phyloP scores from a whole-genome alignment of 2,113 vertebrate species.

The Nettapus auritus region DNA sequence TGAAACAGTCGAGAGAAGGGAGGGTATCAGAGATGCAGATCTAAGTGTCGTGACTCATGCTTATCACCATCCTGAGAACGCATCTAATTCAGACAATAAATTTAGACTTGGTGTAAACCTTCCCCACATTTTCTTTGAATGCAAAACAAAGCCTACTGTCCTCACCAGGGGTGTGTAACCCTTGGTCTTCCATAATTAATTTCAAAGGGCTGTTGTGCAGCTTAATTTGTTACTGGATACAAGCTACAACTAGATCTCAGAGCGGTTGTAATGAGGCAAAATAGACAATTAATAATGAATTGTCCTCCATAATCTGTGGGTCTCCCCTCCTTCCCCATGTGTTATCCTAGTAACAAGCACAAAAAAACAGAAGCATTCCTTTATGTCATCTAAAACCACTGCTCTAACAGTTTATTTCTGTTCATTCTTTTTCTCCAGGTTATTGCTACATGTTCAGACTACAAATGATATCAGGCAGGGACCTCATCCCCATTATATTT shows the following conservation, averaged over 20 bases:
- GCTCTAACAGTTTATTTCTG: not conserved
- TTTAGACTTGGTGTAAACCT: slow-evolving; percentile 14
- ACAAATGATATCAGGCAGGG: not conserved
- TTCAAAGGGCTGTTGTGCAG: not conserved
- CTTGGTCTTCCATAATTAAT: fast-evolving
- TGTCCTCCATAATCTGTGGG: not conserved
- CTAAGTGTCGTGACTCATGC: not conserved
- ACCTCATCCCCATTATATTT: not conserved
- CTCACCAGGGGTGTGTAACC: not conserved
- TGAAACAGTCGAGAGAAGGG: not conserved
- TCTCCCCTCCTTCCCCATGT: not conserved
- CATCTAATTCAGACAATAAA: slow-evolving; percentile 2
- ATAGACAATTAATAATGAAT: slow-evolving; percentile 28
- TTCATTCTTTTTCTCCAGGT: not conserved
- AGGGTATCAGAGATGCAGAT: not conserved
- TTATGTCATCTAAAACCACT: not conserved
- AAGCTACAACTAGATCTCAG: not conserved
- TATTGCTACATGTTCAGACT: not conserved
- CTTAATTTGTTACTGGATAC: slow-evolving; percentile 18
- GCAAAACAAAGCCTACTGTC: not conserved
- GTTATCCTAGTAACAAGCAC: not conserved
- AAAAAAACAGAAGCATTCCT: not conserved
- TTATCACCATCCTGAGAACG: not conserved
- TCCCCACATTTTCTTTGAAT: slow-evolving; percentile 13
- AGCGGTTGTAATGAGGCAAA: not conserved